Evolutionary conservation across 1,140 invertebrate species (phyloP), one percentile per base, ranked within the genome.

Genomic region (Nasonia vitripennis): DNA sequence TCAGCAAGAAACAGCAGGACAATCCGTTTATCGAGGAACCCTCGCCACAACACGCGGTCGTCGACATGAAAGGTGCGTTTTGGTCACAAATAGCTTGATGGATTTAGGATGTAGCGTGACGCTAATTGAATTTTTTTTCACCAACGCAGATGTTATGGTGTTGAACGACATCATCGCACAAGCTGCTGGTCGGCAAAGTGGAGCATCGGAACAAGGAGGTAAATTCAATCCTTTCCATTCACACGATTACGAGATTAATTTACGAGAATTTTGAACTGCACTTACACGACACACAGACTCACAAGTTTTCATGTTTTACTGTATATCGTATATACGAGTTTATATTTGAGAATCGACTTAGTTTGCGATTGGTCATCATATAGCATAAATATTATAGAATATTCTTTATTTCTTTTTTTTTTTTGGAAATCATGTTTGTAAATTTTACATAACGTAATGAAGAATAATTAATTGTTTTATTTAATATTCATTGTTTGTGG

Each of bases 131-230:
- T 82, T 75, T 86, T 74, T 88, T 87, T 86, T 85, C 87, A 48
- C 87, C 95, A 95, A 27, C 93, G 34, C 5, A 99, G 98, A 99
- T 95, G 98, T 99, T 78, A 98, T 99, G 98, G 98, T 99, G 86
- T 94, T 99, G 88, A 99, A 98, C 93, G 98, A 99, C 92, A 98
- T 99, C 87, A 98, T 99, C 88, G 98, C 99, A 92, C 98, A 99
- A 94, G 98, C 98, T 48, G 97, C 97, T 86, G 97, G 97, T 87
- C 94, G 96, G 90, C 96, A 96, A 89, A 98, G 97, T 93, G 95
- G 95, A 92, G 95, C 95, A 70, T 97, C 97, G 90, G 97, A 98
- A 87, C 95, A 96, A 93, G 97, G 96, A 96, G 97, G 97, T 98
- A 96, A 95, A 89, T 83, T 90, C 10, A 0, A 77, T 37, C 27